Conservation (phyloP, 2,888 invertebrate species). For the Lasioglossum pauxillum region DNA sequence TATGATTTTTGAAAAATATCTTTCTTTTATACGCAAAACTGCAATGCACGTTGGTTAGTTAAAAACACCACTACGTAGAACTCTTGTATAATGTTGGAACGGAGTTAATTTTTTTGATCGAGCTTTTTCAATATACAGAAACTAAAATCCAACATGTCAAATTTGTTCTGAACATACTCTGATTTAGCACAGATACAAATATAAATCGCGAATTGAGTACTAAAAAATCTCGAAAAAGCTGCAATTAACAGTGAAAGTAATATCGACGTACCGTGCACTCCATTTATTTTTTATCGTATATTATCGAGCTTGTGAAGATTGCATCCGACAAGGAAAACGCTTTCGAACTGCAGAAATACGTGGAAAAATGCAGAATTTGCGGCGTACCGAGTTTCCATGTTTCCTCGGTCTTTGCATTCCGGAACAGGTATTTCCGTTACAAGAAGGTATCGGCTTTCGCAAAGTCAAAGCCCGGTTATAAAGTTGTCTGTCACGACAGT, state of each 20-base stretch:
- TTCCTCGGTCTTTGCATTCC: slow-evolving; percentile 16
- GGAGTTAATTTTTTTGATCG: too few species aligned
- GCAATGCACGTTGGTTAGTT: not conserved
- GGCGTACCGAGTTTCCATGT: not conserved
- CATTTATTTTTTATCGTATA: not conserved
- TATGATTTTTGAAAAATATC: not conserved
- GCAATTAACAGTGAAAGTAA: not conserved
- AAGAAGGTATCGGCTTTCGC: slow-evolving; percentile 33
- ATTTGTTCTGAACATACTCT: not conserved
- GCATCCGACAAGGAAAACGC: not conserved
- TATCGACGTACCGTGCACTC: not conserved
- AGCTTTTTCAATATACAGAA: too few species aligned
- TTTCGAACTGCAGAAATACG: not conserved
- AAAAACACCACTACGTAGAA: not conserved
- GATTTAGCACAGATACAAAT: not conserved
- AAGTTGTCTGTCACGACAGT: slow-evolving; percentile 43
- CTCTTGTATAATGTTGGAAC: not conserved
- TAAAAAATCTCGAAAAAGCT: not conserved
- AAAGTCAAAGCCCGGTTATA: slow-evolving; percentile 35
- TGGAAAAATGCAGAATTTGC: slow-evolving; percentile 15
- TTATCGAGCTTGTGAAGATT: not conserved
- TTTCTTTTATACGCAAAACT: not conserved
- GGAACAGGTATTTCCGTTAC: slow-evolving; percentile 40
- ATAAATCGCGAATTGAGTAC: not conserved
- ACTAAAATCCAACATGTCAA: not conserved